Evolutionary conservation across 2,113 vertebrate genomes (phyloP).

Genomic region (Lota lota): DNA sequence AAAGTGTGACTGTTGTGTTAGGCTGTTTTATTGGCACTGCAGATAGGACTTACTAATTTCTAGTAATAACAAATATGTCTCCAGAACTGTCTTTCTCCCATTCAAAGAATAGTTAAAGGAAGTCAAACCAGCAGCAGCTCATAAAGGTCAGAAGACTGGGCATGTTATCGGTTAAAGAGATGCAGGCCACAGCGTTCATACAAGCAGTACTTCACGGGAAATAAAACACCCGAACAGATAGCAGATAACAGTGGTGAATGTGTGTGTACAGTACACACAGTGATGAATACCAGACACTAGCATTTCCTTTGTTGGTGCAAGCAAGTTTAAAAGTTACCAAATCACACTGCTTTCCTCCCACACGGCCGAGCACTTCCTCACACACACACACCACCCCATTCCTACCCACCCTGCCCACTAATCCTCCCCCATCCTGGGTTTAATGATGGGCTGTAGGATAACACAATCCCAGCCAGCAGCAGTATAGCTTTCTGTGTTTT

Average conservation of each 20-base stretch:
- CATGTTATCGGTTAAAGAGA: constrained; percentile 35
- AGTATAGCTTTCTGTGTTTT: constrained; percentile 27
- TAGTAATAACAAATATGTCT: constrained; percentile 60
- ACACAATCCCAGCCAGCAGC: constrained; percentile 59
- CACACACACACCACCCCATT: constrained; percentile 68
- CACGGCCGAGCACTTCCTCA: constrained; percentile 62
- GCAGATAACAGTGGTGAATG: neutral
- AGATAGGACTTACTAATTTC: constrained; percentile 55
- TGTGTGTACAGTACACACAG: constrained; percentile 45
- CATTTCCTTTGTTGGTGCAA: constrained; percentile 74
- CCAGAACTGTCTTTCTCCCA: constrained; percentile 39
- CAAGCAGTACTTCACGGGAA: constrained; percentile 30
- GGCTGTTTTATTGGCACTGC: constrained; percentile 67
- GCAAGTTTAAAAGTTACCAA: constrained; percentile 67
- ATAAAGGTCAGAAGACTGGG: constrained; percentile 44
- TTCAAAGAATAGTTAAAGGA: constrained; percentile 40
- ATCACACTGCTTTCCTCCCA: constrained; percentile 65
- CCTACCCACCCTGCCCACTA: constrained; percentile 24
- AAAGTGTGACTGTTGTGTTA: constrained; percentile 66
- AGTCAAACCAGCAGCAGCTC: constrained; percentile 6
- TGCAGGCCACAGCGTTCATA: constrained; percentile 28
- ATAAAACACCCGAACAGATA: too few species aligned
- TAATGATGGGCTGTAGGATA: constrained; percentile 63
- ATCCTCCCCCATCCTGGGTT: constrained; percentile 55
- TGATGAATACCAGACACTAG: constrained; percentile 71